phyloP scores from a whole-genome alignment of 2,113 vertebrate genomes.

The Peromyscus californicus region DNA sequence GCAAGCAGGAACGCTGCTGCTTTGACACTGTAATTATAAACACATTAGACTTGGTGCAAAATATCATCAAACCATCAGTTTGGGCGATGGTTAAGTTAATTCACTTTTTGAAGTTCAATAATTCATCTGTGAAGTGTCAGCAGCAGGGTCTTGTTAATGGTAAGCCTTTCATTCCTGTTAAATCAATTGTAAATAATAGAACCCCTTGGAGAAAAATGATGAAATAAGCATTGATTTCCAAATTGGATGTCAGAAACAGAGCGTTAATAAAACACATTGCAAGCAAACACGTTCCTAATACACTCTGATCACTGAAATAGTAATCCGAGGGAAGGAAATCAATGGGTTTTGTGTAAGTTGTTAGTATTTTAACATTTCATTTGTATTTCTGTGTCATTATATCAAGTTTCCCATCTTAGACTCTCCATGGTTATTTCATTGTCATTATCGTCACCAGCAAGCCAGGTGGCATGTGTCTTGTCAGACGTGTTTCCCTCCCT shows the following conservation, averaged over 20 bases:
- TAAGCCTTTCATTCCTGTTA: conserved; percentile 91
- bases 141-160: conserved; percentile 90
- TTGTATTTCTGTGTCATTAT: conserved; percentile 84
- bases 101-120: conserved; percentile 90
- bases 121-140: conserved; percentile 90
- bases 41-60: conserved; percentile 83
- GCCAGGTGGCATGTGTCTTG: conserved; percentile 51
- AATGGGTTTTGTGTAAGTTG: conserved; percentile 86
- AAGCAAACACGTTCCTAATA: conserved; percentile 88
- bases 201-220: conserved; percentile 91
- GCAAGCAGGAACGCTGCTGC: conserved; percentile 66
- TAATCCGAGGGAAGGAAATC: conserved; percentile 86
- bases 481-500: conserved; percentile 25
- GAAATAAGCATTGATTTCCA: conserved; percentile 93
- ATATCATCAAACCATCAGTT: conserved; percentile 87
- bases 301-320: conserved; percentile 85
- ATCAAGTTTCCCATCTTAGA: conserved; percentile 83
- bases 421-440: conserved; percentile 75
- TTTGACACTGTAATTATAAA: conserved; percentile 87
- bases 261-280: conserved; percentile 89
- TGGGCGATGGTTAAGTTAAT: conserved; percentile 90
- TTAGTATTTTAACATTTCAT: conserved; percentile 85
- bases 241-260: conserved; percentile 89
- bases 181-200: conserved; percentile 93
- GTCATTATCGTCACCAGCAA: conserved; percentile 80